A percentile compares a stretch with the other conserved stretches of the same genome.
These are phyloP conservation scores for Echiichthys vipera DNA, from an alignment of 2,797 vertebrate species.

Conservation along the genomic window DNA sequence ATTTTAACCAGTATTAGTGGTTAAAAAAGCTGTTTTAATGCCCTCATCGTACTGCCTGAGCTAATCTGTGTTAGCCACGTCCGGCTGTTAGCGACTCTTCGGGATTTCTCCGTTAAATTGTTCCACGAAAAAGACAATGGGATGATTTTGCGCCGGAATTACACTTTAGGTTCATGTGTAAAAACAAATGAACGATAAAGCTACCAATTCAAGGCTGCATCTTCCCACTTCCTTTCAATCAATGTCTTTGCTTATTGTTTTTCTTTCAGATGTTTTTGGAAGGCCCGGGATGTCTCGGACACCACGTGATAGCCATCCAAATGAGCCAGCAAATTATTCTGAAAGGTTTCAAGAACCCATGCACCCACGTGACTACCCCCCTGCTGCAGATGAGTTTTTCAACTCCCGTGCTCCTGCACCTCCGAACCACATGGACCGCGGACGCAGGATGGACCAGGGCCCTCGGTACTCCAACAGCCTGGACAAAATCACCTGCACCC, in stretches of 20 bases:
- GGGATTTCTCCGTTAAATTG: too few species aligned
- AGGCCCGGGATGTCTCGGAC: background rate
- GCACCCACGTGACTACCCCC: constrained; percentile 31
- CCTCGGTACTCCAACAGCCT: constrained; percentile 70
- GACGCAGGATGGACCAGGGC: constrained; percentile 34
- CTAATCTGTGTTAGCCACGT: too few species aligned
- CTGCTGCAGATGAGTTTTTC: constrained; percentile 41
- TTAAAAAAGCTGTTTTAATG: too few species aligned
- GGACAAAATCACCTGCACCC: constrained; percentile 80
- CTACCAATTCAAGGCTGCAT: background rate
- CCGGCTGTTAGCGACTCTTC: too few species aligned
- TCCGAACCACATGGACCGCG: constrained; percentile 42
- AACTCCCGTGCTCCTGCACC: constrained; percentile 53
- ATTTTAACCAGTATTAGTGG: too few species aligned
- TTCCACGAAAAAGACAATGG: too few species aligned
- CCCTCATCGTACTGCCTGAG: too few species aligned
- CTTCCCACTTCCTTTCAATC: background rate
- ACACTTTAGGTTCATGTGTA: too few species aligned
- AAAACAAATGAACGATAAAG: too few species aligned
- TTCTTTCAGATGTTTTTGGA: constrained; percentile 60
- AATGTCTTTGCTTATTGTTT: background rate
- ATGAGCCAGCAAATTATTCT: constrained; percentile 45
- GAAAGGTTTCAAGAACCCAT: constrained; percentile 64
- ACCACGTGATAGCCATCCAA: constrained; percentile 15
- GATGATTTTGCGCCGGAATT: too few species aligned